Base-by-base conservation (phyloP, 64 coral and sea anemone species). In the Pocillopora verrucosa region DNA sequence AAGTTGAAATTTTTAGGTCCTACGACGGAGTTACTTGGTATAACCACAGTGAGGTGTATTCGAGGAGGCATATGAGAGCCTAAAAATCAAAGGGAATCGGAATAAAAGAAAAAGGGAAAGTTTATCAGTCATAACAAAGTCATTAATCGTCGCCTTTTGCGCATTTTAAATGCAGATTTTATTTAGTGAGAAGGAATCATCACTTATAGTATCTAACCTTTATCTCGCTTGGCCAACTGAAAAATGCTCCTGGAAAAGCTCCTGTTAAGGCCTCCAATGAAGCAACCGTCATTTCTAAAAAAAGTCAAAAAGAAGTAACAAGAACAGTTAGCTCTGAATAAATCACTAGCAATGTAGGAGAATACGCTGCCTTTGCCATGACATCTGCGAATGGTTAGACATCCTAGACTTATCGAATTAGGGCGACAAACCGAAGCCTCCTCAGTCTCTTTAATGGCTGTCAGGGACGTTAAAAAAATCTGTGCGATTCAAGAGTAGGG, bases 1-100 rank as follows among this genome's bases (percentile, higher is more conserved):
- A 80, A 35, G 15, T 57, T 10, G 59, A 82, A 90, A 58, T 81
- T 82, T n/a, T 67, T 90, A 20, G 56, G 25, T 80, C 88, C 77
- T 11, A 82, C 36, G 73, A 37, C 25, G 3, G 60, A 57, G 5
- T 77, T 58, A 73, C 78, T 79, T 64, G 79, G 79, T 65, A 82
- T 20, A 9, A 65, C 60, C 35, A 82, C 13, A 4, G 79, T 64
- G n/a, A 82, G 59, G 5, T 82, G 79, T 36, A 64, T 34, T 61
- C 60, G 79, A 64, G 79, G 79, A 38, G 79, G 79, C 19, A 65
- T 64, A 65, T 36, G 59, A 4, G 79, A 62, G 10, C 2, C 59
- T 36, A 17, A 0, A 65, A 82, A 10, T 38, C 1, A 11, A 19
- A 20, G 13, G 56, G 36, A 56, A 38, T 77, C 16, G 56, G 17